Evolutionary conservation across 2,888 invertebrate species (phyloP).

Genomic region (Latrodectus elegans): DNA sequence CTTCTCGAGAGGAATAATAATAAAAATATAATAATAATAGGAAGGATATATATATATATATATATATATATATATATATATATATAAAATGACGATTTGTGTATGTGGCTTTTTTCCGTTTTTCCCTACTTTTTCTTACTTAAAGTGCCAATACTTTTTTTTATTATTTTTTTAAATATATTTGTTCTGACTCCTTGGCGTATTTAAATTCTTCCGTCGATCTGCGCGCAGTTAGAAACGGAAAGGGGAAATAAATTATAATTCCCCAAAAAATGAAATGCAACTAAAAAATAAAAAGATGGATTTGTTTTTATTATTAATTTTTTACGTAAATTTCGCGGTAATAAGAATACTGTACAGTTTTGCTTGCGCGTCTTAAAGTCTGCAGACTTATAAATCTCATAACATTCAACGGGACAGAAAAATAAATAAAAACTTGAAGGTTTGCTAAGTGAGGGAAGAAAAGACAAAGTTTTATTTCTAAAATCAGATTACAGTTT

Average conservation of each 20-base stretch:
- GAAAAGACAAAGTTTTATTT: slow-evolving; percentile 16
- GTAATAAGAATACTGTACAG: slow-evolving; percentile 50
- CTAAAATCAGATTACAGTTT: slow-evolving; percentile 66
- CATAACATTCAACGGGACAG: slow-evolving; percentile 60
- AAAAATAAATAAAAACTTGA: slow-evolving; percentile 53
- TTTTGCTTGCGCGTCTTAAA: slow-evolving; percentile 16
- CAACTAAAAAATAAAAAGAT: slow-evolving; percentile 31
- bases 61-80: neutral
- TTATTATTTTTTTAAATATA: slow-evolving; percentile 29
- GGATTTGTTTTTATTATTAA: neutral
- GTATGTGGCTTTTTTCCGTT: slow-evolving; percentile 14
- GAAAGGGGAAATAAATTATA: slow-evolving; percentile 64
- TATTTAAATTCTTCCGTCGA: slow-evolving; percentile 61
- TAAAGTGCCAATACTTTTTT: neutral
- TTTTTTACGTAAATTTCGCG: slow-evolving; percentile 35
- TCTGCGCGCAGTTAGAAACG: slow-evolving; percentile 3
- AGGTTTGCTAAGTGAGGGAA: slow-evolving; percentile 1
- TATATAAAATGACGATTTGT: slow-evolving; percentile 16
- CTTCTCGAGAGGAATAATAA: slow-evolving; percentile 51
- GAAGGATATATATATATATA: neutral
- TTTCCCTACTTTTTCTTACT: neutral
- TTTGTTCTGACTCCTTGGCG: slow-evolving; percentile 54
- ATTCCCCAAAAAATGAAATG: slow-evolving; percentile 39
- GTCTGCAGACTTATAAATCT: slow-evolving; percentile 62
- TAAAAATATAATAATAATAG: slow-evolving; percentile 28